Percentiles rank a stretch among this genome's conserved stretches.
phyloP scores from a whole-genome alignment of 2,888 invertebrate genomes.

The Ariolimax columbianus region DNA sequence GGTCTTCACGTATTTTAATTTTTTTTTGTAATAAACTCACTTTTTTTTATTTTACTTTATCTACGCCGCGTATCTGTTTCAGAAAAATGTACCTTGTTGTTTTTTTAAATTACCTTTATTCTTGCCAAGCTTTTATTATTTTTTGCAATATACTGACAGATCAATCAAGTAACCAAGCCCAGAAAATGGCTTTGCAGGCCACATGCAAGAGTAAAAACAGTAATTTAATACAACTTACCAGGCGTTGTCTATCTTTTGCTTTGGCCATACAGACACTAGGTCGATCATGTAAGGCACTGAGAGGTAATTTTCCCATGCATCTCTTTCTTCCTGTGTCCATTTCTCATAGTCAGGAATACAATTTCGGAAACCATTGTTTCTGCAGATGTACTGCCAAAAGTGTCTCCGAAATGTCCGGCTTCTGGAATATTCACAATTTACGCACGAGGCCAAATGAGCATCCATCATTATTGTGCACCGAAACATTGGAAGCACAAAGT shows the following conservation, averaged over 20 bases:
- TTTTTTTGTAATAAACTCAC: no score
- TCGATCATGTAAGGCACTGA: slow-evolving; percentile 60
- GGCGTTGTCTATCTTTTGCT: slow-evolving; percentile 60
- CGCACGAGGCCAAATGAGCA: slow-evolving; percentile 65
- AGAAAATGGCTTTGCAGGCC: no score
- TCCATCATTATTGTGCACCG: slow-evolving; percentile 55
- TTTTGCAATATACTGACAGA: no score
- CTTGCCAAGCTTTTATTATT: no score
- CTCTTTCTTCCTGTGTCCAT: slow-evolving; percentile 38
- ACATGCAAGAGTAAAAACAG: no score
- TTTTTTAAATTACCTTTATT: no score
- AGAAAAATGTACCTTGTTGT: no score
- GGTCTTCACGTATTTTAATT: no score
- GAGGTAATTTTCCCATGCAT: slow-evolving; percentile 43
- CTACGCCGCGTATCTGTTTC: no score
- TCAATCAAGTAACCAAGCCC: no score
- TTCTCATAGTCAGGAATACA: slow-evolving; percentile 43
- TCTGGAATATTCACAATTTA: slow-evolving; percentile 55
- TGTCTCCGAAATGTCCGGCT: slow-evolving; percentile 62
- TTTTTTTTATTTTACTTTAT: no score
- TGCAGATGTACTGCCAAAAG: slow-evolving; percentile 59
- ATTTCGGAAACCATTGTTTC: slow-evolving; percentile 48
- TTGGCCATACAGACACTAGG: slow-evolving; percentile 60
- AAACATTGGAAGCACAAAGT: slow-evolving; percentile 45
- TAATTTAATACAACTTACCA: slow-evolving; percentile 64